A percentile compares a stretch with the other conserved stretches of the same genome.
Evolutionary conservation across 1,140 invertebrate species (phyloP).

Genomic region (Solenopsis invicta): DNA sequence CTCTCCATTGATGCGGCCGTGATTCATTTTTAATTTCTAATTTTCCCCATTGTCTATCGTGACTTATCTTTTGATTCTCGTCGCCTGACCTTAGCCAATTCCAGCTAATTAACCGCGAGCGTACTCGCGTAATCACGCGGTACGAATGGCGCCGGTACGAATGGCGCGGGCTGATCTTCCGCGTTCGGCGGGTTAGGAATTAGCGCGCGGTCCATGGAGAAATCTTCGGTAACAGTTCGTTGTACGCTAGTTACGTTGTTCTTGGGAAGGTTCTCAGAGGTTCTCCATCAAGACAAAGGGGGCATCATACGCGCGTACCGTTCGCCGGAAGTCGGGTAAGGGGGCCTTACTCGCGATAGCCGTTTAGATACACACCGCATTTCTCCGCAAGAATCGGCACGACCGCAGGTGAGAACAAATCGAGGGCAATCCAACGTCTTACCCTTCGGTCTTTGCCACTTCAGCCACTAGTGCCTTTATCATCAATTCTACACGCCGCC

Average conservation of each 20-base stretch:
- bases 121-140: conserved; percentile 33
- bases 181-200: conserved; percentile 62
- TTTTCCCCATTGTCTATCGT: conserved; percentile 40
- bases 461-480: background rate
- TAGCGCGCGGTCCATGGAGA: conserved; percentile 74
- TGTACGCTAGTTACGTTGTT: conserved; percentile 77
- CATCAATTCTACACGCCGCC: background rate
- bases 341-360: conserved; percentile 74
- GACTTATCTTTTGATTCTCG: conserved; percentile 17
- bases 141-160: conserved; percentile 10
- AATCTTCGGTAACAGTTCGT: conserved; percentile 82
- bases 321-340: conserved; percentile 82
- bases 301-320: conserved; percentile 80
- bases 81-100: conserved; percentile 26
- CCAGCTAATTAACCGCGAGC: conserved; percentile 13
- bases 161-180: conserved; percentile 53
- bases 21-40: conserved; percentile 48
- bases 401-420: conserved; percentile 68
- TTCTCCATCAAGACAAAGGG: conserved; percentile 80
- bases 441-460: background rate
- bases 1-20: background rate
- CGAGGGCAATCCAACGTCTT: conserved; percentile 39
- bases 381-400: conserved; percentile 74
- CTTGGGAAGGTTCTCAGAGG: conserved; percentile 85
- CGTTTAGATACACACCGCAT: conserved; percentile 78